Evolutionary conservation across 2,113 vertebrate species (phyloP), one percentile per base, ranked within the genome.

Genomic region (Pogona vitticeps): DNA sequence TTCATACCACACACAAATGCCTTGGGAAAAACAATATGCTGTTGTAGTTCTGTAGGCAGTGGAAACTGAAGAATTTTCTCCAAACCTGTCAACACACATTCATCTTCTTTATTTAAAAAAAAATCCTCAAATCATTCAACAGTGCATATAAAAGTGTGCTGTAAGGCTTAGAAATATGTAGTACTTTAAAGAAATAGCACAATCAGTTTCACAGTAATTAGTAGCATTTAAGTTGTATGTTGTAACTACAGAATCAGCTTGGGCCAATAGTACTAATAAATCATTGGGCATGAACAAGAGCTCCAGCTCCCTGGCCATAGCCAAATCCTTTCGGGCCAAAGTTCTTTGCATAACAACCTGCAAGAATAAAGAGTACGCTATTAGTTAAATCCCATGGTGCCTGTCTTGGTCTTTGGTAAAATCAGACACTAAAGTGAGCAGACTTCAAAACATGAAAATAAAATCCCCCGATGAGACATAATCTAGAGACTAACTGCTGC

Each of bases 281-380:
- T 97, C 91, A 98, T 90, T 97, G 96, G 71, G 97, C 97, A 0
- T 98, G 97, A 87, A 97, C 97, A 0, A 98, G 97, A 65, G 96
- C 96, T n/a, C 97, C 97, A 0, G 97, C 97, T 72, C 97, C 97
- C 83, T 98, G 97, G 75, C 97, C 97, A 0, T 97, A 98, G 38
- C 97, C 97, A 91, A 98, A 97, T 89, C 97, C 97, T 88, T 98
- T 98, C 77, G 97, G 97, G 80, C 97, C 97, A 56, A 98, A 98
- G 94, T 98, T 98, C 96, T 98, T 98, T 0, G 97, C 97, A 0
- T 98, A 98, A 88, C 97, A 98, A 91, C 97, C 97, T 97, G 90
- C 5, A 52, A 92, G 81, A 90, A 58, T 17, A 58, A 67, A 90
- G 59, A 91, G 2, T 79, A 13, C 59, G 36, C 3, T 13, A 42